phyloP scores from a whole-genome alignment of 2,888 invertebrate species.

The Ariolimax columbianus region DNA sequence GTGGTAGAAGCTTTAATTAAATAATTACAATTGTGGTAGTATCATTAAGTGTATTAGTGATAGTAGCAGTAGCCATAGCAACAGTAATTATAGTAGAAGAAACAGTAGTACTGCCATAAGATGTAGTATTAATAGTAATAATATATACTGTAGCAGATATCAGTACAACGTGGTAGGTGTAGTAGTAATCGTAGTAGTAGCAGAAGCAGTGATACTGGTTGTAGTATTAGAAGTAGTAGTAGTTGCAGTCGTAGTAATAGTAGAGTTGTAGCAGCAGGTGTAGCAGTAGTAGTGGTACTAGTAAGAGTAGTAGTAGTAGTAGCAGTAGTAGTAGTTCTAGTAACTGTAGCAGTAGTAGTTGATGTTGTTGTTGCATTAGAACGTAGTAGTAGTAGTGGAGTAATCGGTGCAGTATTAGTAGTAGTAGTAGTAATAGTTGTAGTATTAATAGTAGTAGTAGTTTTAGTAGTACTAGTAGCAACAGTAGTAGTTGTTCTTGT shows the following conservation, averaged over 20 bases:
- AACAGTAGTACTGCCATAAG: neutral
- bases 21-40: neutral
- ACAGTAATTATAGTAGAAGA: neutral
- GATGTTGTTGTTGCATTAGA: neutral
- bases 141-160: neutral
- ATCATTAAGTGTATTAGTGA: neutral
- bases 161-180: neutral
- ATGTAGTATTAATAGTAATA: neutral
- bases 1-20: neutral
- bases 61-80: neutral
- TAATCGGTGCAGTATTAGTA: too few relatives aligned
- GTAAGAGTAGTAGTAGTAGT: neutral
- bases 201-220: too few relatives aligned
- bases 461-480: too few relatives aligned
- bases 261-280: too few relatives aligned
- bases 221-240: too few relatives aligned
- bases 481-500: too few relatives aligned
- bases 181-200: too few relatives aligned
- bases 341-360: too few relatives aligned
- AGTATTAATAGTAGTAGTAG: too few relatives aligned
- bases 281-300: too few relatives aligned
- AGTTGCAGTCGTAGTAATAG: too few relatives aligned
- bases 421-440: too few relatives aligned
- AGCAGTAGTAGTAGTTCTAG: neutral
- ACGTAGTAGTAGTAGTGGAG: neutral